Evolutionary conservation across 2,888 invertebrate species (phyloP).

Genomic region (Oscheius sp.): DNA sequence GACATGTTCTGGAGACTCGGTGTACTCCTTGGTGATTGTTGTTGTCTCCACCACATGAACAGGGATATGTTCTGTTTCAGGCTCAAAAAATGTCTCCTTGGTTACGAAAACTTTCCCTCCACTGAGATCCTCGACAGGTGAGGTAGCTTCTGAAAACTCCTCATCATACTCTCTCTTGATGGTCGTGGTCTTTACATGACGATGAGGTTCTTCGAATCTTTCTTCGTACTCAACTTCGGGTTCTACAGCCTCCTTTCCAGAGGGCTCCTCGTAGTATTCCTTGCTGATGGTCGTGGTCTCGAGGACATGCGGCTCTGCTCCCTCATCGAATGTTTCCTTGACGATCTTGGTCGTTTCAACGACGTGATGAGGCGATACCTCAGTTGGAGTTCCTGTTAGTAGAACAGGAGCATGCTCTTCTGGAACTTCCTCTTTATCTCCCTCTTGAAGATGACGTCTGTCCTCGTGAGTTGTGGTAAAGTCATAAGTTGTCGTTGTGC

Average conservation of each 20-base stretch:
- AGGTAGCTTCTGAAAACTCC: neutral
- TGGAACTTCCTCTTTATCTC: constrained; percentile 12
- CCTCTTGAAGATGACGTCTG: constrained; percentile 3
- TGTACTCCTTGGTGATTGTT: neutral
- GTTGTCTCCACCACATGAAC: neutral
- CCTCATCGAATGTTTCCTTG: neutral
- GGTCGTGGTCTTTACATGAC: neutral
- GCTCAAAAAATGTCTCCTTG: neutral
- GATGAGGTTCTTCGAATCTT: neutral
- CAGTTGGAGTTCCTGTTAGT: constrained; percentile 4
- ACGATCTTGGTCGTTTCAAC: constrained; percentile 3
- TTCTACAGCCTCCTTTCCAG: neutral
- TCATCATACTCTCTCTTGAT: constrained; percentile 1
- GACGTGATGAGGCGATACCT: neutral
- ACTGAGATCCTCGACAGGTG: neutral
- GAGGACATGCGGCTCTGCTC: neutral
- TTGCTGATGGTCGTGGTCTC: neutral
- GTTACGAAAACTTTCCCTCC: neutral
- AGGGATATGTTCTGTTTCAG: neutral
- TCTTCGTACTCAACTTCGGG: neutral
- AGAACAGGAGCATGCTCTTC: neutral
- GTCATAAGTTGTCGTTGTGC: constrained; percentile 17
- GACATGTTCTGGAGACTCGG: neutral
- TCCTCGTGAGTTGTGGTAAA: constrained; percentile 10
- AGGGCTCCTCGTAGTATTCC: neutral